A percentile compares a stretch with the other conserved stretches of the same genome.
phyloP scores from a whole-genome alignment of 2,888 invertebrate species.

The Chrysodeixis includens region DNA sequence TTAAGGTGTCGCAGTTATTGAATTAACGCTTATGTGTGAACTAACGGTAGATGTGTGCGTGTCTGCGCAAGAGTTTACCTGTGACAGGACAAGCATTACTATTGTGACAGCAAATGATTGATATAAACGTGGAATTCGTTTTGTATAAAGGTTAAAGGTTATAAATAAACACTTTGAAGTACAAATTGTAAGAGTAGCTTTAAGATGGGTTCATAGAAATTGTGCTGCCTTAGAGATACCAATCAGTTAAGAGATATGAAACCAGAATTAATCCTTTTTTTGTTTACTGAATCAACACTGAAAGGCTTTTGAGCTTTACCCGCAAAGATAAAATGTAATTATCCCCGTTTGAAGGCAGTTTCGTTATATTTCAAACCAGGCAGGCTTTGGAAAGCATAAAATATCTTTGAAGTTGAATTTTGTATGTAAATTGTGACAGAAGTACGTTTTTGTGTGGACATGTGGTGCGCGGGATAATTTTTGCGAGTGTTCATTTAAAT shows the following conservation, averaged over 20 bases:
- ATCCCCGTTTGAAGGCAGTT: slow-evolving; percentile 15
- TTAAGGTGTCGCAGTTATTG: slow-evolving; percentile 60
- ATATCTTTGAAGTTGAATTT: slow-evolving; percentile 26
- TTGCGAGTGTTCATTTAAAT: slow-evolving; percentile 13
- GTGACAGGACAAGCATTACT: slow-evolving; percentile 51
- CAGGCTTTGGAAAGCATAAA: slow-evolving; percentile 14
- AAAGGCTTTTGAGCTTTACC: neutral
- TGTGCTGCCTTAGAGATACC: neutral
- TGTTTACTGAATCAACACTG: neutral
- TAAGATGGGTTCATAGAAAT: neutral
- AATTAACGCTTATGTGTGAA: slow-evolving; percentile 67
- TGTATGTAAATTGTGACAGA: slow-evolving; percentile 28
- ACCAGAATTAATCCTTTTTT: neutral
- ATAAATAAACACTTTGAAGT: neutral
- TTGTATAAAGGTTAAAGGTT: slow-evolving; percentile 38
- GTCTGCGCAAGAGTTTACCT: slow-evolving; percentile 58
- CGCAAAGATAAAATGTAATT: slow-evolving; percentile 8
- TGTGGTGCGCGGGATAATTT: slow-evolving; percentile 10
- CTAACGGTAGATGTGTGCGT: slow-evolving; percentile 64
- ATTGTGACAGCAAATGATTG: slow-evolving; percentile 60
- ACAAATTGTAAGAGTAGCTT: neutral
- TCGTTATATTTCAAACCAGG: slow-evolving; percentile 12
- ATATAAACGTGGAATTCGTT: slow-evolving; percentile 44
- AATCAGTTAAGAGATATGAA: neutral
- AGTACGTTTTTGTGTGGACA: slow-evolving; percentile 22